Base-by-base conservation (phyloP, 2,888 invertebrate species). In the Melieria crassipennis region DNA sequence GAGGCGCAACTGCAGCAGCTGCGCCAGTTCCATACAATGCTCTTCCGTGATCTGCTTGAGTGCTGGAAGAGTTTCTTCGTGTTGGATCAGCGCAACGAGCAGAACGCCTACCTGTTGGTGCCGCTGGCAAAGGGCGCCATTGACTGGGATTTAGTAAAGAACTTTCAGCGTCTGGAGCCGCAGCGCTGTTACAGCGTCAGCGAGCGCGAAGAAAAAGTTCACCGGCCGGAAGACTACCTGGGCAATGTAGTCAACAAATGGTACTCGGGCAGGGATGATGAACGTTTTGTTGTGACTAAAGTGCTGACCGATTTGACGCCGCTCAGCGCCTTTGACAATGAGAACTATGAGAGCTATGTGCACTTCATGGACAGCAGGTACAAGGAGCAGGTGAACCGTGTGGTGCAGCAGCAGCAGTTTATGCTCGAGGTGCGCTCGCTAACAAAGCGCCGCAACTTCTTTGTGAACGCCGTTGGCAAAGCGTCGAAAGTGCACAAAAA, bases 171-270 rank as follows among this genome's bases (percentile, higher is more conserved):
- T 2, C 82, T 91, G 47, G 85, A 85, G 7, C 84, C 87, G 3
- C 78, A 88, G 0, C 78, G 79, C 0, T 81, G 85, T 16, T 88
- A 89, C 0, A 83, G 88, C 0, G 81, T 87, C 58, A 87, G 88
- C 70, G 90, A 91, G 76, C 88, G 90, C 61, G 81, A 83, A 45
- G 81, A 85, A 0, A 83, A 91, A 63, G 74, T 82, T 0, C 91
- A 94, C 9, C 87, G 87, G 0, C 85, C 88, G 9, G 89, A 91
- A 52, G 89, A 89, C 30, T 96, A 93, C 83, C 87, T 91, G 46
- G 89, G 93, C 77, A 90, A 91, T 58, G 91, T 99, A 0, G 93
- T 99, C 1, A 91, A 92, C 73, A 97, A 98, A 0, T 96, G 94
- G 91, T 98, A 98, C 84, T 88, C 92, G 77, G 86, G 86, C 10